Conservation (phyloP, 2,113 vertebrate species). For the Dipodomys merriami region DNA sequence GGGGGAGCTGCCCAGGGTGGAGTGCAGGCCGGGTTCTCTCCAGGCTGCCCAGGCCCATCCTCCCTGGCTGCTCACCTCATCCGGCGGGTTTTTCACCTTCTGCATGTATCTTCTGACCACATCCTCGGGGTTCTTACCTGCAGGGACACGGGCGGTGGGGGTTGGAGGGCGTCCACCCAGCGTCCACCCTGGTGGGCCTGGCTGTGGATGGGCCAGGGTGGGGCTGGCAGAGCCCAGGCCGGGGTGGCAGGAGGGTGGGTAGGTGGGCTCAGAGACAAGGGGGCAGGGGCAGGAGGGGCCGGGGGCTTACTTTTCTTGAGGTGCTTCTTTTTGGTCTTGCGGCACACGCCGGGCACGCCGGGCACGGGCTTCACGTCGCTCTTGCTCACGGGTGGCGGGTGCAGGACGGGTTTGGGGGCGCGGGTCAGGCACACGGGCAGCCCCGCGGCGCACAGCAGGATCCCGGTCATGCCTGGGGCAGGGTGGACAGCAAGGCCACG, state of each 20-base stretch:
- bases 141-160: background rate
- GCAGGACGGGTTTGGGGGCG: conserved; percentile 95
- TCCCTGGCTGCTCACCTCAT: conserved; percentile 89
- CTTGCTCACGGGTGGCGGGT: conserved; percentile 96
- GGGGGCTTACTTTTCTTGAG: conserved; percentile 92
- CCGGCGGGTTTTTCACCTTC: conserved; percentile 94
- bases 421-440: conserved; percentile 96
- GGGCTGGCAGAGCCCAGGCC: too few relatives aligned
- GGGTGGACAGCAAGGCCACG: background rate
- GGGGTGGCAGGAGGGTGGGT: background rate
- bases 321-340: conserved; percentile 98
- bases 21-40: too few relatives aligned
- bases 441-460: conserved; percentile 96
- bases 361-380: conserved; percentile 96
- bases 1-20: background rate
- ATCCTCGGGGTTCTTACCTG: conserved; percentile 96
- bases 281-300: background rate
- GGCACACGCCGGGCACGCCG: conserved; percentile 93
- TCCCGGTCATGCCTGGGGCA: conserved; percentile 95
- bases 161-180: background rate
- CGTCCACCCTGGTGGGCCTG: background rate
- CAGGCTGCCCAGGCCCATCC: background rate
- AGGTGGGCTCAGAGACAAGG: too few relatives aligned
- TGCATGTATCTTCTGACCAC: conserved; percentile 96
- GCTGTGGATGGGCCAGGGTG: background rate